Evolutionary conservation across 2,888 invertebrate species (phyloP).

Genomic region (Phyto melanocephala): DNA sequence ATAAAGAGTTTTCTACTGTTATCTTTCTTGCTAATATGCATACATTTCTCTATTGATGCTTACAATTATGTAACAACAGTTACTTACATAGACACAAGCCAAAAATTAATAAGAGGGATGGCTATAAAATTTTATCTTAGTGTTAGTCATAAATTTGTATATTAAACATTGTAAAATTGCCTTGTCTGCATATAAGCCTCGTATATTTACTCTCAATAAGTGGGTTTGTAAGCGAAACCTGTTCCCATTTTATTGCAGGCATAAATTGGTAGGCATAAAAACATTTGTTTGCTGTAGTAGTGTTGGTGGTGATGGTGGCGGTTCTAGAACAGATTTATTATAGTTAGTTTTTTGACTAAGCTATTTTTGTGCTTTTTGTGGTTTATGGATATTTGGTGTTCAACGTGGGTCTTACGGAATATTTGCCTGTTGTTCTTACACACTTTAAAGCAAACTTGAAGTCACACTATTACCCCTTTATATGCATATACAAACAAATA

Average conservation of each 20-base stretch:
- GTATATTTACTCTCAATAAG: not conserved
- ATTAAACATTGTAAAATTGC: too few relatives aligned
- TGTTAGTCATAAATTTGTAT: not conserved
- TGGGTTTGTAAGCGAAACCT: not conserved
- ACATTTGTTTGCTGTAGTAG: not conserved
- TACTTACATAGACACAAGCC: not conserved
- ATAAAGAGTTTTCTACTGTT: slow-evolving; percentile 38
- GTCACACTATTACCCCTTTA: not conserved
- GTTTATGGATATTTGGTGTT: slow-evolving; percentile 31
- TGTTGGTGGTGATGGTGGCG: not conserved
- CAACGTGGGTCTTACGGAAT: not conserved
- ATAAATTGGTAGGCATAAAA: slow-evolving; percentile 25
- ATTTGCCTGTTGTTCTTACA: not conserved
- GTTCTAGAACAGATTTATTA: slow-evolving; percentile 34
- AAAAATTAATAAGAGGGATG: too few relatives aligned
- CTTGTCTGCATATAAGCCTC: not conserved
- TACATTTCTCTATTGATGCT: slow-evolving; percentile 45
- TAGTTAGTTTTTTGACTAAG: slow-evolving; percentile 34
- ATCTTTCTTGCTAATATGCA: slow-evolving; percentile 57
- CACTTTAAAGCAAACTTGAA: not conserved
- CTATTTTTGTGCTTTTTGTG: slow-evolving; percentile 49
- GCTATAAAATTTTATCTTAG: too few relatives aligned
- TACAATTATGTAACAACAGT: slow-evolving; percentile 41
- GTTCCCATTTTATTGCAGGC: slow-evolving; percentile 15
- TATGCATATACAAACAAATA: not conserved